Evolutionary conservation across 1,140 invertebrate species (phyloP), one percentile per base, ranked within the genome.

Genomic region (Lepidostoma basale): DNA sequence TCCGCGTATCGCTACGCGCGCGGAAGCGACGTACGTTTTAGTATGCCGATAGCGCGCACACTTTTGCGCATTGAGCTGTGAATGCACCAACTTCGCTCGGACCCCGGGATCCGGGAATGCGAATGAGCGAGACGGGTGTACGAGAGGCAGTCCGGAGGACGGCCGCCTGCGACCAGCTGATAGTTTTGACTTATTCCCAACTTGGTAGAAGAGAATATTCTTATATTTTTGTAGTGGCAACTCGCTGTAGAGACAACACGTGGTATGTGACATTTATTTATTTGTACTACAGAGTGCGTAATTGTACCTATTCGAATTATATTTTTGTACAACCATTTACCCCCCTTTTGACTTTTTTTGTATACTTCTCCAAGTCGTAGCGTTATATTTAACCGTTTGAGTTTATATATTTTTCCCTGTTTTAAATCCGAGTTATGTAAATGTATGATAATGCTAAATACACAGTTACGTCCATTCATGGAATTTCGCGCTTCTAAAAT

Each of bases 11-110:
- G 14, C 25, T n/a, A 5, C n/a, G 26, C 3, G 16, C 2, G 45
- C 25, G n/a, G n/a, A n/a, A 14, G n/a, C 26, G 49, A 54, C 49
- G 49, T 54, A 54, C 49, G 49, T 54, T n/a, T n/a, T 14, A n/a
- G 4, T 16, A 30, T 14, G 33, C 6, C 14, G 10, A 10, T 9
- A 8, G 14, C 49, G 49, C 49, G 23, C 25, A 28, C 14, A 3
- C 49, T 12, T 28, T 14, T 54, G 49, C 49, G 49, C 49, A 28
- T 16, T n/a, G n/a, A 28, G 25, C 49, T 54, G 49, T 10, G 6
- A 36, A 33, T 30, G 45, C 25, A 49, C 49, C n/a, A 6, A 54
- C 1, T 3, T 14, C 4, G 9, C 6, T 12, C 14, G 10, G 20
- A 4, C 25, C 49, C 2, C 49, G 25, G 20, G 18, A 8, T 54